Conservation (phyloP, 2,113 vertebrate species). For the Corydoras sp. region DNA sequence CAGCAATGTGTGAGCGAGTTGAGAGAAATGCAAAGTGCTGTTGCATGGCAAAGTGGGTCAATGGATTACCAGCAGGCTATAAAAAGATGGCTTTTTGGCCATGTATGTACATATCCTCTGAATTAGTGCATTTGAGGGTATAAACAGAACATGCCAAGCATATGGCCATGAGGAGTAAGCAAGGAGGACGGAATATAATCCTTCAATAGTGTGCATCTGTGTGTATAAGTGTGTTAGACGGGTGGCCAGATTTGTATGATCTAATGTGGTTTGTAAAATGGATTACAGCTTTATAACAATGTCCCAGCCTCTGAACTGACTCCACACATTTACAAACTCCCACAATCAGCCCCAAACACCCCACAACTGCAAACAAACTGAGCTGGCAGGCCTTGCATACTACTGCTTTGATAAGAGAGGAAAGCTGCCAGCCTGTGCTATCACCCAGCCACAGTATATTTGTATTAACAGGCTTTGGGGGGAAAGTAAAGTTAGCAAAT, state of each 20-base stretch:
- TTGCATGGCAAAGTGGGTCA: conserved; percentile 44
- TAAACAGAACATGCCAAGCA: conserved; percentile 38
- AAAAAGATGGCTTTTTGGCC: conserved; percentile 46
- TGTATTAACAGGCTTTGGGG: conserved; percentile 34
- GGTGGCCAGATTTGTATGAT: conserved; percentile 23
- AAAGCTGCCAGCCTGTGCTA: conserved; percentile 17
- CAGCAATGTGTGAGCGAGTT: conserved; percentile 30
- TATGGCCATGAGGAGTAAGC: conserved; percentile 52
- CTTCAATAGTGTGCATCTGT: conserved; percentile 41
- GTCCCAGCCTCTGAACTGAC: conserved; percentile 19
- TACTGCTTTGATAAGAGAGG: conserved; percentile 21
- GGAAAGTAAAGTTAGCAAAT: conserved; percentile 37
- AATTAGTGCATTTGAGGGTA: conserved; percentile 33
- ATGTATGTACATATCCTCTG: conserved; percentile 18
- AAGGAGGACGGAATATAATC: conserved; percentile 60
- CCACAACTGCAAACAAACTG: conserved; percentile 6
- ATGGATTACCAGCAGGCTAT: conserved; percentile 46
- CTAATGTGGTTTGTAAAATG: conserved; percentile 30
- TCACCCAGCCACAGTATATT: conserved; percentile 40
- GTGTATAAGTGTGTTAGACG: conserved; percentile 18
- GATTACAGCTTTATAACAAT: conserved; percentile 26
- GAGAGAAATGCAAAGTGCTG: not conserved
- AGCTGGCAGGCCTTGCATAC: conserved; percentile 5
- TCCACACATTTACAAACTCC: conserved; percentile 12
- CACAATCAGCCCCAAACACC: conserved; percentile 7